Evolutionary conservation across 2,888 invertebrate species (phyloP).

Genomic region (Drosophila gaucha): DNA sequence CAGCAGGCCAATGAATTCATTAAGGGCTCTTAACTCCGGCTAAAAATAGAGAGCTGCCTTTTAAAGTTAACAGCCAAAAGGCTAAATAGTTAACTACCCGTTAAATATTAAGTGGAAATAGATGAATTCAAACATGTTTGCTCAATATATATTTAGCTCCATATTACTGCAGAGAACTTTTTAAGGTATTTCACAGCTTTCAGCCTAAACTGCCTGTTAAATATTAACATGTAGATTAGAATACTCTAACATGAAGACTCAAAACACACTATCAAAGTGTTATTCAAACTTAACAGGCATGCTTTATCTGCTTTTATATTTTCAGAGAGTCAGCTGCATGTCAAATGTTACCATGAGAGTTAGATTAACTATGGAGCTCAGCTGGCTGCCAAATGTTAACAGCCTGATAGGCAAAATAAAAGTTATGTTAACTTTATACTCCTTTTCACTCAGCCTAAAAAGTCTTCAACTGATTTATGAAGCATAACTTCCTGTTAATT

Average conservation of each 20-base stretch:
- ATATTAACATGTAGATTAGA: not conserved
- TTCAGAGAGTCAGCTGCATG: not conserved
- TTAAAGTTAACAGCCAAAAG: not conserved
- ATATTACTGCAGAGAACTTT: not conserved
- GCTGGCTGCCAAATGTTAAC: not conserved
- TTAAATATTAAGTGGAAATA: too few relatives aligned
- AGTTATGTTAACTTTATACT: too few relatives aligned
- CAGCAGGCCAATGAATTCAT: not conserved
- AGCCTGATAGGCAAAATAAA: too few relatives aligned
- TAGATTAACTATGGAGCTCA: too few relatives aligned
- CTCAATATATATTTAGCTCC: too few relatives aligned
- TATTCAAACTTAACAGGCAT: too few relatives aligned
- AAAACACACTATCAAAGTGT: not conserved
- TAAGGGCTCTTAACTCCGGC: constrained; percentile 1
- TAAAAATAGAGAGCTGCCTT: not conserved
- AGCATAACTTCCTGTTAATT: constrained; percentile 2
- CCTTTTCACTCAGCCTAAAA: too few relatives aligned
- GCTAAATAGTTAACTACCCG: not conserved
- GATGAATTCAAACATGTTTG: too few relatives aligned
- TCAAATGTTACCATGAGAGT: not conserved
- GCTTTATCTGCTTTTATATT: too few relatives aligned
- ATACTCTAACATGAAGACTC: too few relatives aligned
- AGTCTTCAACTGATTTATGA: not conserved
- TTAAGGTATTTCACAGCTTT: too few relatives aligned
- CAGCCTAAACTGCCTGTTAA: not conserved